These are phyloP conservation scores for Taxidea taxus DNA, from an alignment of 2,113 vertebrate genomes.

Conservation along the genomic window DNA sequence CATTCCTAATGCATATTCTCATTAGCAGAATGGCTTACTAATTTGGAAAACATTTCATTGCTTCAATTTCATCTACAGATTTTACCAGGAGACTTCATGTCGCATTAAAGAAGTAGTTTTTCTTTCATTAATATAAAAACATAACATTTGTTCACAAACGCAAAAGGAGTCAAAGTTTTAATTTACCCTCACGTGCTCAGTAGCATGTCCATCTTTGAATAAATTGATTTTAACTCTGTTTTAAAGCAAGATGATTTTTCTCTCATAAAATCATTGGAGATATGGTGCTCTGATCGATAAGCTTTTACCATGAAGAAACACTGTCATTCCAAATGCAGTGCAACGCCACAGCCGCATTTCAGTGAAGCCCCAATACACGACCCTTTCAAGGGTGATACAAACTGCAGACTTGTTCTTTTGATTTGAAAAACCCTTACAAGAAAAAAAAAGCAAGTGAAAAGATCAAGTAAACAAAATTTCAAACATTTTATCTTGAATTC, in stretches of 20 bases:
- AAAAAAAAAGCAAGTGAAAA: slow-evolving; percentile 53
- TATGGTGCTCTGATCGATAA: slow-evolving; percentile 19
- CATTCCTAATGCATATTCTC: background rate
- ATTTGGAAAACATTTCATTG: background rate
- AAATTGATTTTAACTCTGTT: slow-evolving; percentile 40
- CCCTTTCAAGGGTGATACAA: slow-evolving; percentile 2
- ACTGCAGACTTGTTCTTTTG: slow-evolving; percentile 48
- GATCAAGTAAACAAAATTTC: slow-evolving; percentile 60
- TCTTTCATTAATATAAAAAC: background rate
- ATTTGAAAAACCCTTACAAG: slow-evolving; percentile 44
- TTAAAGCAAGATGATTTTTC: slow-evolving; percentile 28
- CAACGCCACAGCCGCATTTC: background rate
- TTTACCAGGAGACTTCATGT: background rate
- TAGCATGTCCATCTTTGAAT: background rate
- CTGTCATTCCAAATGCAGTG: slow-evolving; percentile 54
- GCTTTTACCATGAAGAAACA: slow-evolving; percentile 50
- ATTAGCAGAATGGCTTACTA: background rate
- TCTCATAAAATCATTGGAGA: background rate
- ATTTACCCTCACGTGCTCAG: background rate
- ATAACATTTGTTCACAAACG: background rate
- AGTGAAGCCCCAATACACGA: slow-evolving; percentile 17
- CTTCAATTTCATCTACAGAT: background rate
- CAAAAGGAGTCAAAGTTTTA: slow-evolving; percentile 23
- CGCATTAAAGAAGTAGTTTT: background rate
- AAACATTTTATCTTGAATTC: slow-evolving; percentile 32